These are phyloP conservation scores for Seira sanloemensis DNA, from an alignment of 2,888 invertebrate genomes.

Conservation along the genomic window DNA sequence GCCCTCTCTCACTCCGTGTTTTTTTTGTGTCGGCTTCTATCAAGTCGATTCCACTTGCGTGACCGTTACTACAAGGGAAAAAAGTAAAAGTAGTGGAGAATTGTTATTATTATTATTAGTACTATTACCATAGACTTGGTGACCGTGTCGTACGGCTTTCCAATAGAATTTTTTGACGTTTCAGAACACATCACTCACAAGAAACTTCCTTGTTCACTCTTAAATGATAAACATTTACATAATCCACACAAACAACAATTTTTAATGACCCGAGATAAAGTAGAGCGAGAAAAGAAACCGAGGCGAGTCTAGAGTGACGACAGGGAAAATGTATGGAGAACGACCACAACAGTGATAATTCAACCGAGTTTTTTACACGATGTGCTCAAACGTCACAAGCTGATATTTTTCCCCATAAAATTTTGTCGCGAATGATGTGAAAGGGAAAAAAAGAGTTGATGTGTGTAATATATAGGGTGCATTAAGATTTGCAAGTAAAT, in stretches of 20 bases:
- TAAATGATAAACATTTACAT: neutral
- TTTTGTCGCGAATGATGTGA: neutral
- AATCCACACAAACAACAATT: neutral
- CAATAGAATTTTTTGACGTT: constrained; percentile 32
- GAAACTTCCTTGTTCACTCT: neutral
- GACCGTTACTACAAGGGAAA: constrained; percentile 31
- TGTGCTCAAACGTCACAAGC: neutral
- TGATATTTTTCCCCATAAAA: neutral
- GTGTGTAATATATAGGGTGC: no score
- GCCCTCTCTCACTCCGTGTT: neutral
- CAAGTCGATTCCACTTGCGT: constrained; percentile 21
- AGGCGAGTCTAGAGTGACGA: constrained; percentile 7
- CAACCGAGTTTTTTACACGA: neutral
- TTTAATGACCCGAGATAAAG: neutral
- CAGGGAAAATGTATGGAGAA: neutral
- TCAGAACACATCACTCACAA: neutral
- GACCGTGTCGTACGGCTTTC: neutral
- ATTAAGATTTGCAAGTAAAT: no score
- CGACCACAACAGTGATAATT: neutral
- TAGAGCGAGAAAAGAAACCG: neutral
- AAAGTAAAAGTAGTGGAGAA: constrained; percentile 13
- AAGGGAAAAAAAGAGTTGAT: neutral
- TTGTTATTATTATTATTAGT: constrained; percentile 11
- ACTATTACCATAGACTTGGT: constrained; percentile 6
- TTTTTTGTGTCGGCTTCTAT: constrained; percentile 39